Conservation (phyloP, 2,113 vertebrate species). For the Coryphaenoides rupestris region DNA sequence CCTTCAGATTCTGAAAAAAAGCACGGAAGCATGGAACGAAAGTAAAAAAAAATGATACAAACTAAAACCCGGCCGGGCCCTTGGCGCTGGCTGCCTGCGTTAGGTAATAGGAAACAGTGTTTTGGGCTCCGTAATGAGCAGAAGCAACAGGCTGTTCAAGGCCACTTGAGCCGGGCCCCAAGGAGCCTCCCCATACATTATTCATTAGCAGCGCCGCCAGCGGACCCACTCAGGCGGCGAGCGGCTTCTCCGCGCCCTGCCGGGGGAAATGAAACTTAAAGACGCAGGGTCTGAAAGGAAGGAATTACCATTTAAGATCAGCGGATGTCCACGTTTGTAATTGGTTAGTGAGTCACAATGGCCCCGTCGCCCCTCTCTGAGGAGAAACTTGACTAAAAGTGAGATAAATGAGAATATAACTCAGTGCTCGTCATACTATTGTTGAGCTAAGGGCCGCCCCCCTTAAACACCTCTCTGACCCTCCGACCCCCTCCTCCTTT, state of each 20-base stretch:
- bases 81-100: conserved; percentile 12
- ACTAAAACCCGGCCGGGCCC: conserved; percentile 6
- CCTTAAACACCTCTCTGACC: too few species aligned
- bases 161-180: conserved; percentile 41
- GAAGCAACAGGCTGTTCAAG: conserved; percentile 45
- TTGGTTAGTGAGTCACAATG: too few species aligned
- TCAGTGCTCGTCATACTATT: too few species aligned
- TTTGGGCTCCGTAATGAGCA: conserved; percentile 40
- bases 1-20: conserved; percentile 11
- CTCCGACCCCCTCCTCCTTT: conserved; percentile 43
- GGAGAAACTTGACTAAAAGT: too few species aligned
- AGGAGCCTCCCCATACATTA: conserved; percentile 53
- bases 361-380: too few species aligned
- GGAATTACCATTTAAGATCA: too few species aligned
- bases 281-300: conserved; percentile 32
- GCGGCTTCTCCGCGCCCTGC: conserved; percentile 25
- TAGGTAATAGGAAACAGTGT: conserved; percentile 15
- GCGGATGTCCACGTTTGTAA: too few species aligned
- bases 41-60: neutral
- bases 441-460: too few species aligned
- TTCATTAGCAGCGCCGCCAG: conserved; percentile 45
- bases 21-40: neutral
- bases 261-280: conserved; percentile 16
- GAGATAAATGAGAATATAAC: too few species aligned
- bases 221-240: conserved; percentile 50